These are phyloP conservation scores for Spongia lamella DNA, from an alignment of 37 sponge, comb jelly and placozoan species.

Conservation along the genomic window DNA sequence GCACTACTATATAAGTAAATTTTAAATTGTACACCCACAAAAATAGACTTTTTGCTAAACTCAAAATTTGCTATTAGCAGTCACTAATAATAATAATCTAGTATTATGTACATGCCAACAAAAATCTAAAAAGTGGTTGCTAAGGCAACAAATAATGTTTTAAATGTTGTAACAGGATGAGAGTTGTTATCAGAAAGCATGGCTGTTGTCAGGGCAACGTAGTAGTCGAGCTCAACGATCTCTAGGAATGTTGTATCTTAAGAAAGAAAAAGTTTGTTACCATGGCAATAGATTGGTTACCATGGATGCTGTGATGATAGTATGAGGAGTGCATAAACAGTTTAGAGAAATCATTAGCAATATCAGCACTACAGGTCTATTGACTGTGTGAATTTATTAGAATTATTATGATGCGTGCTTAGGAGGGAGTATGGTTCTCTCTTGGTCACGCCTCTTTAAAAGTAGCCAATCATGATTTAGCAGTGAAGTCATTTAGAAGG, in stretches of 20 bases:
- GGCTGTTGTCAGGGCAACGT: slow-evolving; percentile 76
- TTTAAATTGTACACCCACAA: too few relatives aligned
- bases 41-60: too few relatives aligned
- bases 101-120: too few relatives aligned
- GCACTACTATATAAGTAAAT: too few relatives aligned
- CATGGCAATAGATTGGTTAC: too few relatives aligned
- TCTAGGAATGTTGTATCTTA: slow-evolving; percentile 76
- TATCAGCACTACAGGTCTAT: slow-evolving; percentile 66
- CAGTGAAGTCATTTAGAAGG: slow-evolving; percentile 63
- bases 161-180: slow-evolving; percentile 64
- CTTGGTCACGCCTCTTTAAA: slow-evolving; percentile 80
- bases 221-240: slow-evolving; percentile 80
- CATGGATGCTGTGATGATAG: slow-evolving; percentile 2
- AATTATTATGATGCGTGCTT: background rate
- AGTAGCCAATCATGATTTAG: slow-evolving; percentile 53
- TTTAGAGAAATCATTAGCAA: slow-evolving; percentile 55
- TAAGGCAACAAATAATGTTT: too few relatives aligned
- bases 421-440: slow-evolving; percentile 90
- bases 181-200: slow-evolving; percentile 74
- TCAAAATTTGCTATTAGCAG: too few relatives aligned
- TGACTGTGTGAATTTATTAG: too few relatives aligned
- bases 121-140: too few relatives aligned
- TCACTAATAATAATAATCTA: too few relatives aligned
- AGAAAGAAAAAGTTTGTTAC: slow-evolving; percentile 50
- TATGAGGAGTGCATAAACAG: slow-evolving; percentile 57